phyloP scores from a whole-genome alignment of 2,797 vertebrate genomes.

The Psittacula derbiana region DNA sequence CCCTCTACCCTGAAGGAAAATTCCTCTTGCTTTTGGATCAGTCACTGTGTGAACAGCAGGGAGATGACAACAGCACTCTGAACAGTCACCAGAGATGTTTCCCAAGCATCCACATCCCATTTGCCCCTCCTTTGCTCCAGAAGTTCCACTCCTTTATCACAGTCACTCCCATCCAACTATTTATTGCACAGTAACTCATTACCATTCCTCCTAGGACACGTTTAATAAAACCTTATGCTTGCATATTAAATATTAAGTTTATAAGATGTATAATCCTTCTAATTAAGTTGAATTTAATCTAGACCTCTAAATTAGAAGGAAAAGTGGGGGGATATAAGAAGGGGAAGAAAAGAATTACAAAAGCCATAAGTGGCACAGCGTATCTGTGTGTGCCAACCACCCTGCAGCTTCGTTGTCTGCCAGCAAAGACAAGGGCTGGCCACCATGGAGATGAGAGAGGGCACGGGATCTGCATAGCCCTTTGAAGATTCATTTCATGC shows the following conservation, averaged over 20 bases:
- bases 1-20: neutral
- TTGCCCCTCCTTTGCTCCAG: neutral
- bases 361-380: neutral
- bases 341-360: neutral
- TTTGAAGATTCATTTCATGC: conserved; percentile 32
- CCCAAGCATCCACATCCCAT: neutral
- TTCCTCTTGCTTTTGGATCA: neutral
- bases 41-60: neutral
- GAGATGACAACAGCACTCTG: neutral
- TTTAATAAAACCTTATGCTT: conserved; percentile 71
- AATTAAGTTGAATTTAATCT: conserved; percentile 72
- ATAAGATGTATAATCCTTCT: conserved; percentile 73
- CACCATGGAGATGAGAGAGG: neutral
- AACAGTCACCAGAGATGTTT: conserved; percentile 7
- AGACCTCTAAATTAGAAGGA: conserved; percentile 56
- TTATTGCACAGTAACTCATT: conserved; percentile 65
- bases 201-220: conserved; percentile 66
- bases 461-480: neutral
- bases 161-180: conserved; percentile 34
- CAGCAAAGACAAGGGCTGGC: neutral
- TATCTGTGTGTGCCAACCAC: neutral
- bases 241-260: conserved; percentile 76
- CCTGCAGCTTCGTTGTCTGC: neutral
- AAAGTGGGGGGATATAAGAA: neutral
- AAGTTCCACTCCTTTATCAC: conserved; percentile 38